Conservation (phyloP, 2,797 vertebrate genomes). For the Staurois parvus region DNA sequence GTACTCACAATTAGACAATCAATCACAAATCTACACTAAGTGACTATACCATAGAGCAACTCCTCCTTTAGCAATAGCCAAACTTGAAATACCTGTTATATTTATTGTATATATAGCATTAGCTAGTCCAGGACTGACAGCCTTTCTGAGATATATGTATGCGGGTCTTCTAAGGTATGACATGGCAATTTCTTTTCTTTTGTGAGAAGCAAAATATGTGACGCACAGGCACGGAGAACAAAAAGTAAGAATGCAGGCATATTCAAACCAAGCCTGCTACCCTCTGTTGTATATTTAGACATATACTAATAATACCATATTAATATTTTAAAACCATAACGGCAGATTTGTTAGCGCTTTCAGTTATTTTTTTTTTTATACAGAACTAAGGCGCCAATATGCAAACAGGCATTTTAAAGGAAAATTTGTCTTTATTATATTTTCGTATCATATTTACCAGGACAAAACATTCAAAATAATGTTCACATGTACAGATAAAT, state of each 20-base stretch:
- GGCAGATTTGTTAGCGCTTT: no score
- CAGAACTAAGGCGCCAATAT: neutral
- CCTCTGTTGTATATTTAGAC: neutral
- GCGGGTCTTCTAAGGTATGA: neutral
- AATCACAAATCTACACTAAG: neutral
- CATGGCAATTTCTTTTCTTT: neutral
- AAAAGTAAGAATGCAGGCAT: neutral
- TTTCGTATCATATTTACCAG: no score
- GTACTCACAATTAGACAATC: neutral
- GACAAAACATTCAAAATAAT: no score
- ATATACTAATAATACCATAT: neutral
- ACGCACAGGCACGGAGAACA: neutral
- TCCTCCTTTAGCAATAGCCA: constrained; percentile 8
- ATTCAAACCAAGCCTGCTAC: neutral
- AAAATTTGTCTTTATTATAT: no score
- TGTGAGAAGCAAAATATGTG: neutral
- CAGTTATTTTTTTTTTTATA: neutral
- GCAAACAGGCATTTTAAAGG: neutral
- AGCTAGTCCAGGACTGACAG: neutral
- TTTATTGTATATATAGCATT: neutral
- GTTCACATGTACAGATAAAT: no score
- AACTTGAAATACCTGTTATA: constrained; percentile 38
- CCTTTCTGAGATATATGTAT: neutral
- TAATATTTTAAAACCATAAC: neutral
- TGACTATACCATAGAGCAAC: neutral